phyloP scores from a whole-genome alignment of 37 sponge, comb jelly and placozoan genomes.

The Spongilla lacustris region DNA sequence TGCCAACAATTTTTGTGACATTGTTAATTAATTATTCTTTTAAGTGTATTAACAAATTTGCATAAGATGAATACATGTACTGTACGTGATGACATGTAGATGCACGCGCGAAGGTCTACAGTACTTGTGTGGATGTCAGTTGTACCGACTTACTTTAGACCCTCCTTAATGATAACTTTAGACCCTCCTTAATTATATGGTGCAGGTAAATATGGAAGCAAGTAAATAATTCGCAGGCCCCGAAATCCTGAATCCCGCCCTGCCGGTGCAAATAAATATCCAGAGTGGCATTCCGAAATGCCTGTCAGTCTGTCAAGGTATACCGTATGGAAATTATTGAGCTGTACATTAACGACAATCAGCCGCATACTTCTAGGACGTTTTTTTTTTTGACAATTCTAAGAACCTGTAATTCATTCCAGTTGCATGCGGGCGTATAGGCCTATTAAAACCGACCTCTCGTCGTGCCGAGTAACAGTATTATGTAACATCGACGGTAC shows the following conservation, averaged over 20 bases:
- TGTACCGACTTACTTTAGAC: background rate
- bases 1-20: background rate
- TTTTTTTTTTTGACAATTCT: background rate
- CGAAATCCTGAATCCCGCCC: background rate
- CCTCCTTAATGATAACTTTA: too few species aligned
- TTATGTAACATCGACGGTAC: background rate
- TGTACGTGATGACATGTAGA: background rate
- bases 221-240: background rate
- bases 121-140: background rate
- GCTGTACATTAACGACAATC: background rate
- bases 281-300: background rate
- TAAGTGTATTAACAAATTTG: background rate
- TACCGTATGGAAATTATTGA: background rate
- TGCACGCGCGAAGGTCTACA: background rate
- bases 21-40: background rate
- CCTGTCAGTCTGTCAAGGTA: background rate
- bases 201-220: background rate
- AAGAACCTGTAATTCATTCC: background rate
- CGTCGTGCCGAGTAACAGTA: background rate
- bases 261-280: background rate
- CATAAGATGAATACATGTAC: background rate
- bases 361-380: background rate
- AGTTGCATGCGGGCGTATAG: background rate
- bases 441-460: background rate
- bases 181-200: constrained; percentile 1